Conservation (phyloP, 1,140 invertebrate species). For the Branchinecta lynchi region DNA sequence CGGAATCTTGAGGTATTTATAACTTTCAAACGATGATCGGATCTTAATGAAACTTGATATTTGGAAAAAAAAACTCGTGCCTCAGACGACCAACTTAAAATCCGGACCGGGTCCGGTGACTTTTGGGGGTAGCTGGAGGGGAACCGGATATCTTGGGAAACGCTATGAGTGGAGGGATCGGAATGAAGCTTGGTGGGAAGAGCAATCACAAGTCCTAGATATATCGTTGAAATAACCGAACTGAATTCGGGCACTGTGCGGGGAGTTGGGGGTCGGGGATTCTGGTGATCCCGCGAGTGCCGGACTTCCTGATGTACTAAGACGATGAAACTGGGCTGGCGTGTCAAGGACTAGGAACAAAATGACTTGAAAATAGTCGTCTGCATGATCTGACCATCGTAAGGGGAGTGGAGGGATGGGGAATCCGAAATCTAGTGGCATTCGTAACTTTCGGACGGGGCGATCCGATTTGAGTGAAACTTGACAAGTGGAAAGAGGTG, state of each 20-base stretch:
- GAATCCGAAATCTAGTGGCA: background rate
- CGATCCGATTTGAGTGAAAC: too few species aligned
- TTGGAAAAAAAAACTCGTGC: background rate
- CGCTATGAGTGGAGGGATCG: background rate
- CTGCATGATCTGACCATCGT: background rate
- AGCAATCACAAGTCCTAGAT: constrained; percentile 6
- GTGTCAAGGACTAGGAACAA: constrained; percentile 3
- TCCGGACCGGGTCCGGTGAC: constrained; percentile 7
- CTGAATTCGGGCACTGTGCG: background rate
- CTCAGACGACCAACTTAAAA: background rate
- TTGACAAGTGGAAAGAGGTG: background rate
- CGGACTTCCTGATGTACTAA: background rate
- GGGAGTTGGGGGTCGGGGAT: background rate
- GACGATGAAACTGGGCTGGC: background rate
- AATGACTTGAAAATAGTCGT: background rate
- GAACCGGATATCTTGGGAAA: background rate
- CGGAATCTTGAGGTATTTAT: too few species aligned
- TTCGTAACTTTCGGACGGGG: background rate
- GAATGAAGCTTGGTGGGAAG: constrained; percentile 8
- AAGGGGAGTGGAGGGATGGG: background rate
- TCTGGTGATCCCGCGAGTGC: too few species aligned
- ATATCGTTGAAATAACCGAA: background rate
- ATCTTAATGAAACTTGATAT: constrained; percentile 10
- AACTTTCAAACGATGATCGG: constrained; percentile 4
- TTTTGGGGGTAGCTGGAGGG: background rate